Conservation (phyloP, 2,113 vertebrate genomes). For the Rhipidura dahli region DNA sequence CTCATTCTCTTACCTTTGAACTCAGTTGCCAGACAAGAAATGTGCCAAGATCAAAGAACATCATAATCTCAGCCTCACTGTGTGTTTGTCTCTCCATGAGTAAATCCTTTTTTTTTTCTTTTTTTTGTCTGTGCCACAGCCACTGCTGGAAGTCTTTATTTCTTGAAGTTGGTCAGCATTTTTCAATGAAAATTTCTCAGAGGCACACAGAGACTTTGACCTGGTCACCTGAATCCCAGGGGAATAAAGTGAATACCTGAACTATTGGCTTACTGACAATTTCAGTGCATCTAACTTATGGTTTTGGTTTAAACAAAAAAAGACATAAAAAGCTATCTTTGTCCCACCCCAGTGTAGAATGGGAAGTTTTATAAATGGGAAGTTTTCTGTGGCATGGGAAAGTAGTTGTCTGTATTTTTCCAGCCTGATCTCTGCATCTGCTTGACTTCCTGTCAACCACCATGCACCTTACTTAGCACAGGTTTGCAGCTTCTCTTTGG, state of each 20-base stretch:
- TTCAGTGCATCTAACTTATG: not conserved
- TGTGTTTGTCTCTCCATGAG: not conserved
- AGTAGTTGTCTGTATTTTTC: not conserved
- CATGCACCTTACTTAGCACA: not conserved
- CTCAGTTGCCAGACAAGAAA: conserved; percentile 33
- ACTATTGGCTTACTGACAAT: not conserved
- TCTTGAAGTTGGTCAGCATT: not conserved
- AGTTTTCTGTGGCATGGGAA: not conserved
- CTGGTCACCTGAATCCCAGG: not conserved
- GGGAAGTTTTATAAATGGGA: not conserved
- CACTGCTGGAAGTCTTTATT: not conserved
- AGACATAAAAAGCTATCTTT: not conserved
- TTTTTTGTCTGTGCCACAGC: not conserved
- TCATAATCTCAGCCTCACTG: not conserved
- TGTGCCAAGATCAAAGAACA: not conserved
- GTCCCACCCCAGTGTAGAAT: not conserved
- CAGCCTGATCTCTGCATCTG: not conserved
- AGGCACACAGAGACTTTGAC: not conserved
- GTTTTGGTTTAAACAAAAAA: not conserved
- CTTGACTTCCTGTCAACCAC: not conserved
- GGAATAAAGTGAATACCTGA: not conserved
- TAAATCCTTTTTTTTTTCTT: not conserved
- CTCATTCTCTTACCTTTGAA: conserved; percentile 21
- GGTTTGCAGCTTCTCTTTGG: not conserved
- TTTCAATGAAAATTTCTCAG: not conserved